Evolutionary conservation across 1,140 invertebrate species (phyloP).

Genomic region (Zaprionus capensis): DNA sequence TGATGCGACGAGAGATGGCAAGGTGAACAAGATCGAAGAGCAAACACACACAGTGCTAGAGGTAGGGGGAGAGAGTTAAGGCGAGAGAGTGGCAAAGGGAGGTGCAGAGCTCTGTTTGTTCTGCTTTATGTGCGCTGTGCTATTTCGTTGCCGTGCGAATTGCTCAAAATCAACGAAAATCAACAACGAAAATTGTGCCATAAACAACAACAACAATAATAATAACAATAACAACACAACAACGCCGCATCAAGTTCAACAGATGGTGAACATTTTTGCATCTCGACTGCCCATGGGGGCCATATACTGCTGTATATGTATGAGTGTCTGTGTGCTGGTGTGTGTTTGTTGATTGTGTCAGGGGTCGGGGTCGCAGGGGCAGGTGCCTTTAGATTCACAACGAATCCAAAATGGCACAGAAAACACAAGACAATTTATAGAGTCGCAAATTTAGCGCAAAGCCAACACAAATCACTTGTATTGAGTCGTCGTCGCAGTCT

Average conservation of each 20-base stretch:
- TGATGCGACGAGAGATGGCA: conserved; percentile 12
- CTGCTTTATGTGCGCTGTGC: conserved; percentile 20
- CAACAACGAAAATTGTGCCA: conserved; percentile 40
- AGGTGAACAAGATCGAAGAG: conserved; percentile 36
- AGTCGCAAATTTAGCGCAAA: conserved; percentile 60
- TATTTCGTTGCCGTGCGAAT: conserved; percentile 37
- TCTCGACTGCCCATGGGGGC: conserved; percentile 35
- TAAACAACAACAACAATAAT: conserved; percentile 33
- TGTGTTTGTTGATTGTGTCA: conserved; percentile 10
- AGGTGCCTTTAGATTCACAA: conserved; percentile 52
- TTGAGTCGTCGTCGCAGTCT: conserved; percentile 36
- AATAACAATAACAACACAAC: conserved; percentile 17
- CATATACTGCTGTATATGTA: not conserved
- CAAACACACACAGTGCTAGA: not conserved
- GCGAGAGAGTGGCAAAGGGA: not conserved
- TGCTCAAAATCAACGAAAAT: conserved; percentile 38
- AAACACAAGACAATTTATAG: conserved; percentile 56
- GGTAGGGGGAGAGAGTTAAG: not conserved
- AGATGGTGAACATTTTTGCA: conserved; percentile 68
- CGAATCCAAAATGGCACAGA: conserved; percentile 35
- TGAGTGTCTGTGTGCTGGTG: not conserved
- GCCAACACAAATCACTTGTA: conserved; percentile 69
- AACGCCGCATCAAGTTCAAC: conserved; percentile 60
- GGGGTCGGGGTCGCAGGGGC: conserved; percentile 7
- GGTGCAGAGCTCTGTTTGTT: conserved; percentile 13